A percentile compares a stretch with the other conserved stretches of the same genome.
These are phyloP conservation scores for Vespertilio murinus DNA, from an alignment of 2,797 vertebrate genomes.

Conservation along the genomic window DNA sequence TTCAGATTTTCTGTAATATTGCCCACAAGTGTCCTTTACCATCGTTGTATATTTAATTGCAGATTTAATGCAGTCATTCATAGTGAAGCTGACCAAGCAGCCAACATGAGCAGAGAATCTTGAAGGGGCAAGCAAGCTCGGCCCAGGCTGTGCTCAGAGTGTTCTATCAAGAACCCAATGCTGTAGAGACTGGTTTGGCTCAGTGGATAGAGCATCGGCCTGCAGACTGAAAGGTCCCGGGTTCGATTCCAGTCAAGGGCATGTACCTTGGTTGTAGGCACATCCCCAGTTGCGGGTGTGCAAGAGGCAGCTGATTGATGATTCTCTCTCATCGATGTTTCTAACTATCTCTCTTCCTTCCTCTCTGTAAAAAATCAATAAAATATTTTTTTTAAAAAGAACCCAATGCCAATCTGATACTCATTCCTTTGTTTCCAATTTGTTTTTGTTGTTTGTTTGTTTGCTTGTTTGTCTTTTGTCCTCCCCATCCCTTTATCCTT, in stretches of 20 bases:
- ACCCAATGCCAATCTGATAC: neutral
- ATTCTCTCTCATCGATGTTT: no score
- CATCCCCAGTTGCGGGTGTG: no score
- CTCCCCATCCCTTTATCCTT: neutral
- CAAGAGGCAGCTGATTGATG: no score
- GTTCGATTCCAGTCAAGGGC: no score
- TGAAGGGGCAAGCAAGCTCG: neutral
- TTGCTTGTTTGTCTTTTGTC: neutral
- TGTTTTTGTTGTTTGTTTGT: neutral
- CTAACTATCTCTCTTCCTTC: no score
- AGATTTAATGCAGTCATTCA: neutral
- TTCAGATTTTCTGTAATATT: neutral
- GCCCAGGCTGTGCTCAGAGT: neutral
- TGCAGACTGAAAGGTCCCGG: no score
- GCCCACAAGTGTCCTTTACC: neutral
- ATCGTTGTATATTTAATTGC: neutral
- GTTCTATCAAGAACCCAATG: neutral
- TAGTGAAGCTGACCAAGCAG: neutral
- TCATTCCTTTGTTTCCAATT: neutral
- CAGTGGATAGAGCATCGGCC: no score
- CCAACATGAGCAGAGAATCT: neutral
- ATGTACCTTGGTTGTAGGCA: no score
- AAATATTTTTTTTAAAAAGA: no score
- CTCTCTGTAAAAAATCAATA: no score
- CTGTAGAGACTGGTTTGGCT: no score